Base-by-base conservation (phyloP, 1,140 invertebrate species). In the Drosophila malerkotliana region DNA sequence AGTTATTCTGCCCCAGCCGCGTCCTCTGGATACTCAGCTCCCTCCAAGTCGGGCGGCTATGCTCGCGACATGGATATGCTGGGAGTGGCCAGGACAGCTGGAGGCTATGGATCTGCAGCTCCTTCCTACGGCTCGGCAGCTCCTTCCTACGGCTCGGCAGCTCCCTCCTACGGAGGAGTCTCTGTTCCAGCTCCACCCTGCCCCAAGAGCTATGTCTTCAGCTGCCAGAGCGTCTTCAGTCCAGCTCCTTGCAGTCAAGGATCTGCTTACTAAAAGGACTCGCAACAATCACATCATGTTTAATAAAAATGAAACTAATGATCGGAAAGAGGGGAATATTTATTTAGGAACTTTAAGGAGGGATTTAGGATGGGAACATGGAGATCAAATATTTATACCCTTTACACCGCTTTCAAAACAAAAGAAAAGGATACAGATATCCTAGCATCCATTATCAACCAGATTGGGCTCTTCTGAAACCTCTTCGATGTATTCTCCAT, bases 191-290 rank as follows among this genome's bases (percentile, higher is more conserved):
- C 82, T 1, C 78, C 83, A n/a, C 24, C 78, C 6, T 85, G 82
- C 39, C 78, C 82, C 10, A 61, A 53, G 9, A 87, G 57, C 37
- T 85, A 85, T 53, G 15, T 85, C 1, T 85, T 85, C 26, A 78
- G 82, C 37, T 85, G 82, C 47, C 53, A 64, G 7, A 78, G 82
- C 41, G 78, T 85, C 3, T 78, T 85, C 2, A 64, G 55, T 5
- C 83, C 37, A 15, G 74, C 66, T 3, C 78, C 82, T 4, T 85
- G 82, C 52, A 72, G 83, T 15, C 74, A 72, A 30, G 52, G 64
- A 30, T 55, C 59, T 2, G 45, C 48, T 4, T 85, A 85, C 48
- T 85, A 37, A 51, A 34, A 8, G 8, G 9, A n/a, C 4, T 12
- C n/a, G 4, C 10, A 1, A 48, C 28, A 10, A 47, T 32, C n/a